These are phyloP conservation scores for Dascillus cervinus DNA, from an alignment of 2,888 invertebrate species.

Conservation along the genomic window DNA sequence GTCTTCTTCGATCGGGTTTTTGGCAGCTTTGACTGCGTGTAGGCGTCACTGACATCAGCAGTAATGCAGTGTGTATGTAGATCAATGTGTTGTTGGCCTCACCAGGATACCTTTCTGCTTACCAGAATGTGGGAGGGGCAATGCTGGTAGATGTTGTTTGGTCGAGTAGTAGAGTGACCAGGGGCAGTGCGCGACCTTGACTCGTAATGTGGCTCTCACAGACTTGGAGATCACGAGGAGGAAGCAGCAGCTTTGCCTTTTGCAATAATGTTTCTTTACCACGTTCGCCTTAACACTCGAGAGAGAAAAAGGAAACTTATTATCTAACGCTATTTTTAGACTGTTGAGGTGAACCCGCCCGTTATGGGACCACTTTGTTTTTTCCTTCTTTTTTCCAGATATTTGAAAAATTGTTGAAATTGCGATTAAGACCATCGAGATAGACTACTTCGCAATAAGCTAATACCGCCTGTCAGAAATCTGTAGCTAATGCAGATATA, in stretches of 20 bases:
- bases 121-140: slow-evolving; percentile 11
- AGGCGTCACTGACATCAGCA: slow-evolving; percentile 35
- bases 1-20: too few species aligned
- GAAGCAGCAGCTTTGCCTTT: too few species aligned
- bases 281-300: too few species aligned
- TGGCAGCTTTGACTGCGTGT: slow-evolving; percentile 20
- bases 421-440: background rate
- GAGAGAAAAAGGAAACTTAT: too few species aligned
- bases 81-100: slow-evolving; percentile 23
- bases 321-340: too few species aligned
- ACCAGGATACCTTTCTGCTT: slow-evolving; percentile 10
- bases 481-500: slow-evolving; percentile 11
- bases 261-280: too few species aligned
- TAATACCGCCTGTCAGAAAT: slow-evolving; percentile 8
- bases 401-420: too few species aligned
- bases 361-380: too few species aligned
- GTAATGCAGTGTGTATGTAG: slow-evolving; percentile 21
- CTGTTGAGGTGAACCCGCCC: too few species aligned
- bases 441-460: background rate
- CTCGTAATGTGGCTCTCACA: slow-evolving; percentile 20
- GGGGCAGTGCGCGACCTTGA: slow-evolving; percentile 26
- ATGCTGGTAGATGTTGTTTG: slow-evolving; percentile 18
- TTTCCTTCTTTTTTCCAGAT: too few species aligned
- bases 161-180: slow-evolving; percentile 24
- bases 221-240: slow-evolving; percentile 17